Evolutionary conservation across 2,888 invertebrate species (phyloP).

Genomic region (Copidosoma aretas): DNA sequence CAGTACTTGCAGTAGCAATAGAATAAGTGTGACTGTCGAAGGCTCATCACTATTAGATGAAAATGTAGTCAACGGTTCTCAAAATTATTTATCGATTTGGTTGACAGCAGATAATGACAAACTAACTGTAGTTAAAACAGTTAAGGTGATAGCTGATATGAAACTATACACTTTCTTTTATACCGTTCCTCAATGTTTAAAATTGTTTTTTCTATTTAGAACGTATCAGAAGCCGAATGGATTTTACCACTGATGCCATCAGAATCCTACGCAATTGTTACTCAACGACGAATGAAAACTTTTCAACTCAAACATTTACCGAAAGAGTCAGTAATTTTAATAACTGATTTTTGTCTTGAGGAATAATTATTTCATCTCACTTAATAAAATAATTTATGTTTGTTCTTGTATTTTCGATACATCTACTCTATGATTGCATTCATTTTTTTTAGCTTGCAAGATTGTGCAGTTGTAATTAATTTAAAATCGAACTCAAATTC

Average conservation of each 20-base stretch:
- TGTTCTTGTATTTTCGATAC: background rate
- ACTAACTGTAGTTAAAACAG: background rate
- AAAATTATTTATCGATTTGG: slow-evolving; percentile 64
- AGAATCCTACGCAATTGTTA: slow-evolving; percentile 68
- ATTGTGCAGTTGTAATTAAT: slow-evolving; percentile 18
- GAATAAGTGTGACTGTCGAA: slow-evolving; percentile 66
- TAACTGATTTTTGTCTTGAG: background rate
- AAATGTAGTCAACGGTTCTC: slow-evolving; percentile 51
- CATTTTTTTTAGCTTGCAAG: background rate
- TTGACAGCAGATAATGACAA: slow-evolving; percentile 56
- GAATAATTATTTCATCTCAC: background rate
- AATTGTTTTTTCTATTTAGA: slow-evolving; percentile 58
- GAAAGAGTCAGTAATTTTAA: background rate
- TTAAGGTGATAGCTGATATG: no score
- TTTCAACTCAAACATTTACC: slow-evolving; percentile 61
- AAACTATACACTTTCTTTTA: no score
- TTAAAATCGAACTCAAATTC: slow-evolving; percentile 62
- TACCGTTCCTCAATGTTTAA: background rate
- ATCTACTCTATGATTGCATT: background rate
- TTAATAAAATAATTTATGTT: background rate
- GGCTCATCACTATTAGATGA: slow-evolving; percentile 68
- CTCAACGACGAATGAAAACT: slow-evolving; percentile 63
- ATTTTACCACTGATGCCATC: slow-evolving; percentile 68
- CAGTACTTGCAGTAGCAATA: slow-evolving; percentile 56
- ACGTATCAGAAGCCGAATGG: slow-evolving; percentile 68